Percentiles rank a stretch among this genome's conserved stretches.
Evolutionary conservation across 2,797 vertebrate species (phyloP).

Genomic region (Sorex maritimensis): DNA sequence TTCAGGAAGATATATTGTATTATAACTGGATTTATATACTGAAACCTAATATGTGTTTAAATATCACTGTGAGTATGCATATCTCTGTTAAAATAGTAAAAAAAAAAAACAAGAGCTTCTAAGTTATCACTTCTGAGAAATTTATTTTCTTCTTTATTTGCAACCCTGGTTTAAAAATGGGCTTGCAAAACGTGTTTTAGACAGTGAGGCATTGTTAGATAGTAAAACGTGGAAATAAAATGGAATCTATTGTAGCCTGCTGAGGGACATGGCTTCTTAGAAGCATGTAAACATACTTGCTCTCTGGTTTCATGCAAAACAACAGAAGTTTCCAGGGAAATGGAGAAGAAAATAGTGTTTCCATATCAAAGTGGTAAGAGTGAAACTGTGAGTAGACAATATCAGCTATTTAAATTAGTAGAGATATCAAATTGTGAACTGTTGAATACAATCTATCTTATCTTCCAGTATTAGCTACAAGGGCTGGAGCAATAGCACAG

Average conservation of each 20-base stretch:
- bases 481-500: not conserved
- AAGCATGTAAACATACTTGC: not conserved
- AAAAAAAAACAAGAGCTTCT: not conserved
- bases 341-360: conserved; percentile 5
- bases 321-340: not conserved
- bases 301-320: not conserved
- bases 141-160: conserved; percentile 27
- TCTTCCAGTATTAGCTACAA: not conserved
- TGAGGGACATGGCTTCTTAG: not conserved
- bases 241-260: not conserved
- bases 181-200: conserved; percentile 39
- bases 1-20: conserved; percentile 30
- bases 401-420: not conserved
- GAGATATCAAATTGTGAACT: not conserved
- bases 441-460: not conserved
- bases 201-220: not conserved
- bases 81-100: not conserved
- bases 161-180: conserved; percentile 38
- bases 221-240: not conserved
- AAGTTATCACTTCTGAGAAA: conserved; percentile 32
- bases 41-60: not conserved
- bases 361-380: not conserved
- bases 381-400: not conserved
- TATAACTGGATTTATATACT: conserved; percentile 43
- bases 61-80: not conserved